Percentiles rank a stretch among this genome's conserved stretches.
These are phyloP conservation scores for Periophthalmodon schlosseri DNA, from an alignment of 2,113 vertebrate species.

Conservation along the genomic window DNA sequence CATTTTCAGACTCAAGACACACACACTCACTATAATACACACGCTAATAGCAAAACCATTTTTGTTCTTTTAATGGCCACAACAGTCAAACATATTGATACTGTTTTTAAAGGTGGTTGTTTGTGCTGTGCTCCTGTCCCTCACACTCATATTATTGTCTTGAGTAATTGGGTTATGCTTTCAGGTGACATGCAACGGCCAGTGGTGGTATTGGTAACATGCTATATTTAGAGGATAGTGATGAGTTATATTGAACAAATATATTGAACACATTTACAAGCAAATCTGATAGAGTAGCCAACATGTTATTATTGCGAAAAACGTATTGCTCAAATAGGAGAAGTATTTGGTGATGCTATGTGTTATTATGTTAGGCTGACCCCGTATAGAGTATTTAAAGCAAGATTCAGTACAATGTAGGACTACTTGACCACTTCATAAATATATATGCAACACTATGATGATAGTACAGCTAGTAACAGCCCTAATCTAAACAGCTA, in stretches of 20 bases:
- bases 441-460: no score
- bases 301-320: no score
- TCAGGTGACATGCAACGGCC: neutral
- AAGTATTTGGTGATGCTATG: no score
- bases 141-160: slow-evolving; percentile 28
- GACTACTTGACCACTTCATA: no score
- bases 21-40: slow-evolving; percentile 22
- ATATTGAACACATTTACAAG: no score
- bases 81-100: slow-evolving; percentile 52
- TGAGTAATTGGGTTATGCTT: slow-evolving; percentile 17
- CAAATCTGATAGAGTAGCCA: no score
- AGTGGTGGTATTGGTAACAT: neutral
- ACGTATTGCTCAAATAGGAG: no score
- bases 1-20: slow-evolving; percentile 46
- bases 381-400: no score
- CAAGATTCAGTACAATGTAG: no score
- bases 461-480: no score
- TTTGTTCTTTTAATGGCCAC: slow-evolving; percentile 33
- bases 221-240: neutral
- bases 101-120: slow-evolving; percentile 64
- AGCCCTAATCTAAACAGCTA: no score
- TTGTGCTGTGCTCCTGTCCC: slow-evolving; percentile 34
- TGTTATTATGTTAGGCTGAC: no score
- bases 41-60: slow-evolving; percentile 41
- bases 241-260: neutral